A percentile compares a stretch with the other conserved stretches of the same genome.
Conservation (phyloP, 2,113 vertebrate species). For the Entelurus aequoreus region DNA sequence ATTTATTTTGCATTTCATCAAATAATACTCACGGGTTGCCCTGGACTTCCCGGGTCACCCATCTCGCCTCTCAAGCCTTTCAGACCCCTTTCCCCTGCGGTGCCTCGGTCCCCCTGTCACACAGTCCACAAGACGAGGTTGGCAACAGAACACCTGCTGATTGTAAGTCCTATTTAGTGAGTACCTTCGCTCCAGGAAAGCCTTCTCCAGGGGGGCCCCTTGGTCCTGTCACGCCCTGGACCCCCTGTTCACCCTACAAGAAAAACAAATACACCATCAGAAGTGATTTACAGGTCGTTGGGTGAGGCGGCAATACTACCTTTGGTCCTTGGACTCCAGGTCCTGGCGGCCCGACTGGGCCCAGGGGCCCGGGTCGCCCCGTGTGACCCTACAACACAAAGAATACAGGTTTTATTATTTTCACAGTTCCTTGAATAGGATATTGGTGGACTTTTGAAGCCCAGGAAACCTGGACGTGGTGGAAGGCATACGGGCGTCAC, state of each 20-base stretch:
- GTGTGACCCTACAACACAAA: slow-evolving; percentile 67
- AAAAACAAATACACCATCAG: not conserved
- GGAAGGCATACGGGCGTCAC: slow-evolving; percentile 23
- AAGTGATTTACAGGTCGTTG: not conserved
- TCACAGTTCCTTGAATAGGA: not conserved
- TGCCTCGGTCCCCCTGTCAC: slow-evolving; percentile 79
- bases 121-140: not conserved
- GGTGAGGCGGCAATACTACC: slow-evolving; percentile 55
- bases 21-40: slow-evolving; percentile 72
- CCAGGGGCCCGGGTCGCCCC: slow-evolving; percentile 76
- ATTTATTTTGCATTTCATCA: not conserved
- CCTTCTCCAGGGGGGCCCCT: slow-evolving; percentile 82
- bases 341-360: slow-evolving; percentile 77
- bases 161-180: not conserved
- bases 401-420: not conserved
- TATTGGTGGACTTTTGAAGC: no score
- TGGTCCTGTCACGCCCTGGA: slow-evolving; percentile 79
- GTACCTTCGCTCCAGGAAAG: slow-evolving; percentile 80
- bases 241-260: slow-evolving; percentile 80
- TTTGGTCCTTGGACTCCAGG: slow-evolving; percentile 84
- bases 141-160: not conserved
- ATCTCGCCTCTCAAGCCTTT: slow-evolving; percentile 81
- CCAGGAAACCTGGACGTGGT: slow-evolving; percentile 11
- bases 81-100: slow-evolving; percentile 75
- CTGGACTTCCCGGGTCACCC: slow-evolving; percentile 76